Evolutionary conservation across 1,140 invertebrate species (phyloP).

Genomic region (Aphaenogaster ashmeadi): DNA sequence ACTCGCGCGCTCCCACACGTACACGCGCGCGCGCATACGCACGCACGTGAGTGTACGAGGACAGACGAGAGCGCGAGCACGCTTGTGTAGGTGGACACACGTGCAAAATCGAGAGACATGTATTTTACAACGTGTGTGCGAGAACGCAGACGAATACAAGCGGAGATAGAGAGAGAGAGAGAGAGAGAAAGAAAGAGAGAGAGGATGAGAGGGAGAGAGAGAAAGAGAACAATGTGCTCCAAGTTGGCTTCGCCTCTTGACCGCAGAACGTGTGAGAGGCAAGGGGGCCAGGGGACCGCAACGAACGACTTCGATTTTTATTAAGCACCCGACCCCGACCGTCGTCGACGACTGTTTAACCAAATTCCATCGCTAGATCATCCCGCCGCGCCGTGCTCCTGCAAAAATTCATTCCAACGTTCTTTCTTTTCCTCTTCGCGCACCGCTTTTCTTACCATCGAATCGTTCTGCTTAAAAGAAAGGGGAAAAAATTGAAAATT

Average conservation of each 20-base stretch:
- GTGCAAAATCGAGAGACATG: slow-evolving; percentile 62
- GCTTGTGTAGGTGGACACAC: slow-evolving; percentile 51
- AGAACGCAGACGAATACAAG: slow-evolving; percentile 30
- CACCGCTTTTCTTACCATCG: background rate
- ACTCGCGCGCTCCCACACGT: slow-evolving; percentile 71
- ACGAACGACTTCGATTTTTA: slow-evolving; percentile 77
- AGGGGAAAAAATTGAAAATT: background rate
- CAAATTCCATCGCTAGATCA: slow-evolving; percentile 78
- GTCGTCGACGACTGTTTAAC: slow-evolving; percentile 79
- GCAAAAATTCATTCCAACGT: slow-evolving; percentile 16
- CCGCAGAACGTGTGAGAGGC: slow-evolving; percentile 69
- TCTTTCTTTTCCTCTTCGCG: slow-evolving; percentile 33
- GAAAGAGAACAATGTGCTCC: slow-evolving; percentile 47
- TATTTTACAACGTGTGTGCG: slow-evolving; percentile 60
- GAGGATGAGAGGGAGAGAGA: background rate
- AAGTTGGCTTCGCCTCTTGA: slow-evolving; percentile 55
- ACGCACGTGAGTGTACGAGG: slow-evolving; percentile 17
- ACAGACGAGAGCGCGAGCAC: slow-evolving; percentile 33
- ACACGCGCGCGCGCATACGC: slow-evolving; percentile 1
- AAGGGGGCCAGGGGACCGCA: slow-evolving; percentile 37
- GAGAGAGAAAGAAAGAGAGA: background rate
- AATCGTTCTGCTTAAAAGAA: background rate
- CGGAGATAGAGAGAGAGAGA: background rate
- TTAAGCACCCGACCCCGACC: slow-evolving; percentile 76
- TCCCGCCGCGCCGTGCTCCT: slow-evolving; percentile 68